phyloP scores from a whole-genome alignment of 2,888 invertebrate species.

The Melanostoma scalare region DNA sequence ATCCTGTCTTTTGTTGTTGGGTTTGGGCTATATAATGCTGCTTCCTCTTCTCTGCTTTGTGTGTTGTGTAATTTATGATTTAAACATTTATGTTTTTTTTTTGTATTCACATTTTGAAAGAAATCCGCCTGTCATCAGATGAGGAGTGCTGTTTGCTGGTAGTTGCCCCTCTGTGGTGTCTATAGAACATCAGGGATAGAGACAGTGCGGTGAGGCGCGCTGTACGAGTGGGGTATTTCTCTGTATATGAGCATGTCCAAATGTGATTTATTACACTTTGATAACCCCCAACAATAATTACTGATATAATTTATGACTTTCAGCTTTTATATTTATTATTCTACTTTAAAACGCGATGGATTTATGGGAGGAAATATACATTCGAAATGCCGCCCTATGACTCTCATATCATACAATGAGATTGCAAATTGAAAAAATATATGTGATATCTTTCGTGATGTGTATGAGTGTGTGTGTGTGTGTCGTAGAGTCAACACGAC shows the following conservation, averaged over 20 bases:
- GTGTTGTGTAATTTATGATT: constrained; percentile 69
- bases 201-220: constrained; percentile 27
- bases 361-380: constrained; percentile 49
- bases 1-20: constrained; percentile 53
- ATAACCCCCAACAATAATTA: constrained; percentile 75
- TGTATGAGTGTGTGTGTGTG: not conserved
- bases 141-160: constrained; percentile 56
- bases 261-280: constrained; percentile 74
- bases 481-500: constrained; percentile 6
- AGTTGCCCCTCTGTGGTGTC: constrained; percentile 41
- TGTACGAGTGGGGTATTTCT: constrained; percentile 50
- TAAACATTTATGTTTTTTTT: constrained; percentile 64
- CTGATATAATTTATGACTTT: constrained; percentile 75
- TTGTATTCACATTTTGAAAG: constrained; percentile 54
- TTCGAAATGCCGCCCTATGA: constrained; percentile 22
- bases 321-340: constrained; percentile 73
- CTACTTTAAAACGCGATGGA: constrained; percentile 70
- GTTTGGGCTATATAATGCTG: constrained; percentile 1
- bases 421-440: constrained; percentile 36
- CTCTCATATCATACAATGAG: constrained; percentile 5
- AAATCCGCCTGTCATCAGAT: constrained; percentile 68
- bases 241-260: constrained; percentile 69
- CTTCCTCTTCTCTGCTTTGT: constrained; percentile 34
- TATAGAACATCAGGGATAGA: constrained; percentile 12
- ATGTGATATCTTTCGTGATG: not conserved